Evolutionary conservation across 1,140 invertebrate species (phyloP), one percentile per base, ranked within the genome.

Genomic region (Pararge aegeria): DNA sequence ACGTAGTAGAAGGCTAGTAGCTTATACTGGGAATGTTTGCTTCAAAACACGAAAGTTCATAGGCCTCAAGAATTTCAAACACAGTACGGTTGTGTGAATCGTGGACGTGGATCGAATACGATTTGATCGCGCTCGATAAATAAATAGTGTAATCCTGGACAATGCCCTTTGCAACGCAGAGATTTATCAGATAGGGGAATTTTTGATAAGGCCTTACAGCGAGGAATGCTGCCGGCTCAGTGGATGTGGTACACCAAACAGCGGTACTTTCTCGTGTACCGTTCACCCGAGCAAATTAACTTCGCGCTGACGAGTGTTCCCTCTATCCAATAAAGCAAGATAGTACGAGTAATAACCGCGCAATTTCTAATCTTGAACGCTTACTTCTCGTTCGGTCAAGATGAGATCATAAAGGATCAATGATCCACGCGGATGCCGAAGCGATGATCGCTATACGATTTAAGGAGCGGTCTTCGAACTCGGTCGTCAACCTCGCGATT

Each of bases 361-460:
- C 58, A 69, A 40, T 57, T 56, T n/a, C 7, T 49, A 49, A 49
- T 51, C 65, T 70, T 72, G 62, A 34, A 49, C 59, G 40, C 44
- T 61, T 20, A 38, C 64, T 49, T 56, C 24, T 62, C 61, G 27
- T 63, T 61, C 55, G 61, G 57, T 55, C 55, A 64, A 71, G 78
- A 85, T 89, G 86, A 89, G 83, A 85, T 89, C 86, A 89, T 75
- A 51, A 79, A 89, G 83, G 86, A 87, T 84, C 84, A 89, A 85
- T 64, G 84, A 59, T 79, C 83, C 73, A 68, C 61, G 64, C 71
- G 73, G 81, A 81, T 77, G 65, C 73, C 80, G 53, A 78, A 80
- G 70, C 75, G 73, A 77, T 83, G 80, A 83, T 80, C 71, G 68
- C 65, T 70, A 72, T 75, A 37, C 42, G 55, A 57, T 64, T 68